These are phyloP conservation scores for Euborellia annulipes DNA, from an alignment of 1,140 invertebrate species.

Conservation along the genomic window DNA sequence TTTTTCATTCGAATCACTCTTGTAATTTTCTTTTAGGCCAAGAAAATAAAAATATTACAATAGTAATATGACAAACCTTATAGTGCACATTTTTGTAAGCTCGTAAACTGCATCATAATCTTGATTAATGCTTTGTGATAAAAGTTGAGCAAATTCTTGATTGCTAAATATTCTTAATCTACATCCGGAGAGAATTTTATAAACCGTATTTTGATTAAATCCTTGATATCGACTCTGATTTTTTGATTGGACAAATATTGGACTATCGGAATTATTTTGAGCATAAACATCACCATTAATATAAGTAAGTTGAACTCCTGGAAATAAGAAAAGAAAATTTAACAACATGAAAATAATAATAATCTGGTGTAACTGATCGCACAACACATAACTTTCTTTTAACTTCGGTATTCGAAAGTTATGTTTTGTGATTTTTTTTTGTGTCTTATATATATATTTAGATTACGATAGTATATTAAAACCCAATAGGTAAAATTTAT, in stretches of 20 bases:
- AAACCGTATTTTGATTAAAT: slow-evolving; percentile 90
- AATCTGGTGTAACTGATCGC: too few species aligned
- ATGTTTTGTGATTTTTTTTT: too few species aligned
- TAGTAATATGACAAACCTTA: slow-evolving; percentile 53
- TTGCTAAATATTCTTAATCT: slow-evolving; percentile 96
- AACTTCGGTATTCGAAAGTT: too few species aligned
- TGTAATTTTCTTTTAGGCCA: too few species aligned
- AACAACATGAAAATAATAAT: too few species aligned
- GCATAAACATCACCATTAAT: slow-evolving; percentile 97
- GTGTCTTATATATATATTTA: too few species aligned
- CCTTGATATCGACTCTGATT: slow-evolving; percentile 93
- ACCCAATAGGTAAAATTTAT: too few species aligned
- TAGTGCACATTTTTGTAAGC: slow-evolving; percentile 95
- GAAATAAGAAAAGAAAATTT: slow-evolving; percentile 11
- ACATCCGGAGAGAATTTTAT: slow-evolving; percentile 84
- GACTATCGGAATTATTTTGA: slow-evolving; percentile 87
- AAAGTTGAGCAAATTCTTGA: slow-evolving; percentile 82
- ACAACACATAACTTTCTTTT: too few species aligned
- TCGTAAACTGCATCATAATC: slow-evolving; percentile 93
- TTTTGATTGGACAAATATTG: slow-evolving; percentile 90
- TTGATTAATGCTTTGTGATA: slow-evolving; percentile 84
- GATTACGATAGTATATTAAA: too few species aligned
- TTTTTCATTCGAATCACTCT: too few species aligned
- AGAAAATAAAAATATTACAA: too few species aligned
- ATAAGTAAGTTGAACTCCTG: slow-evolving; percentile 88